A percentile compares a stretch with the other conserved stretches of the same genome.
These are phyloP conservation scores for Ailurus styani DNA, from an alignment of 2,113 vertebrate species.

Conservation along the genomic window DNA sequence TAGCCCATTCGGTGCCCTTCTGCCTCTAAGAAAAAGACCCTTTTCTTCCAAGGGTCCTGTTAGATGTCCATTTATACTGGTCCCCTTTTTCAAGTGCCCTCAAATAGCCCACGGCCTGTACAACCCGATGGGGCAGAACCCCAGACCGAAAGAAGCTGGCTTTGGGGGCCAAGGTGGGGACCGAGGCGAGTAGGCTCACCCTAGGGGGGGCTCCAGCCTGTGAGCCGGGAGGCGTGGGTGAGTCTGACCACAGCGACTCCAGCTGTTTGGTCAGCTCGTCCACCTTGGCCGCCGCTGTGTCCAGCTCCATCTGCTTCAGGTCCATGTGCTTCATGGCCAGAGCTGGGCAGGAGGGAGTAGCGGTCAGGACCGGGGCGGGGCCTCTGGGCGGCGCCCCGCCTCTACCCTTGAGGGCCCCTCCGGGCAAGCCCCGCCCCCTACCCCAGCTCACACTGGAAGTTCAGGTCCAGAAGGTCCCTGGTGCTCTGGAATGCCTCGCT, in stretches of 20 bases:
- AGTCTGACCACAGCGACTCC: slow-evolving; percentile 85
- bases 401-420: not conserved
- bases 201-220: not conserved
- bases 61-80: not conserved
- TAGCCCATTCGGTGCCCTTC: not conserved
- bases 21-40: not conserved
- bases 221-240: not conserved
- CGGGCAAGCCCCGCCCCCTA: not conserved
- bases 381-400: rapidly evolving
- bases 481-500: slow-evolving; percentile 66
- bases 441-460: slow-evolving; percentile 78
- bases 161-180: not conserved
- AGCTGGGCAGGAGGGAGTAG: slow-evolving; percentile 73
- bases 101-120: not conserved
- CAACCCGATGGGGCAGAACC: not conserved
- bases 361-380: not conserved
- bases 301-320: slow-evolving; percentile 92
- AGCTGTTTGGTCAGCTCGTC: slow-evolving; percentile 92
- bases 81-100: not conserved
- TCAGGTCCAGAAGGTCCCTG: slow-evolving; percentile 70
- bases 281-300: slow-evolving; percentile 88
- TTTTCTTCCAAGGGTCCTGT: not conserved
- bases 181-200: slow-evolving; percentile 52
- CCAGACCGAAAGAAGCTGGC: not conserved
- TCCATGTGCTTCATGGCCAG: slow-evolving; percentile 92